A percentile compares a stretch with the other conserved stretches of the same genome.
phyloP scores from a whole-genome alignment of 2,888 invertebrate genomes.

The Dascillus cervinus region DNA sequence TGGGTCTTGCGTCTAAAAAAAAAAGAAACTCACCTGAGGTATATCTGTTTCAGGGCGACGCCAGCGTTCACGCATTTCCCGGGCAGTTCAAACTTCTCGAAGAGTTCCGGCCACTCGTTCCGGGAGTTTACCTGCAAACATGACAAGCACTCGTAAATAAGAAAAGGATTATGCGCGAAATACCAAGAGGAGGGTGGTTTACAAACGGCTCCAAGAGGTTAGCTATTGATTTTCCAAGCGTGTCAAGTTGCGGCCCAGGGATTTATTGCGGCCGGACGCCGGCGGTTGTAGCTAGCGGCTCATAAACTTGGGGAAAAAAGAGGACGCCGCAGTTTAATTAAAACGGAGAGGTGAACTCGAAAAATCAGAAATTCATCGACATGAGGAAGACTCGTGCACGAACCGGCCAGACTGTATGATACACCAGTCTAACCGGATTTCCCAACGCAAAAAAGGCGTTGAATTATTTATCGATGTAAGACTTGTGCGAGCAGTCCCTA shows the following conservation, averaged over 20 bases:
- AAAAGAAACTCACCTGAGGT: constrained; percentile 56
- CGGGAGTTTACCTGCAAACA: constrained; percentile 71
- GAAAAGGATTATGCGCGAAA: constrained; percentile 4
- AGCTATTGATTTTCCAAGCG: constrained; percentile 19
- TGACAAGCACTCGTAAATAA: constrained; percentile 1
- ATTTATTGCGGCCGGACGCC: constrained; percentile 15
- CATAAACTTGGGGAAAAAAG: too few relatives aligned
- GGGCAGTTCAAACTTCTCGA: constrained; percentile 68
- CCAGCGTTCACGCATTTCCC: constrained; percentile 83
- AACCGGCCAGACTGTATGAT: too few relatives aligned
- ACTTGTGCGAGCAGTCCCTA: too few relatives aligned
- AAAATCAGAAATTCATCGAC: too few relatives aligned
- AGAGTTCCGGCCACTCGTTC: constrained; percentile 80
- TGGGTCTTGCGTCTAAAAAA: constrained; percentile 4
- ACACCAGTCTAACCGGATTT: too few relatives aligned
- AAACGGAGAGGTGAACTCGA: too few relatives aligned
- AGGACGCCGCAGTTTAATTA: too few relatives aligned
- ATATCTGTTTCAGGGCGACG: constrained; percentile 76
- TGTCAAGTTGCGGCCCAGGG: constrained; percentile 17
- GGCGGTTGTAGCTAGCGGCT: neutral
- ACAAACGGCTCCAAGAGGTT: constrained; percentile 8
- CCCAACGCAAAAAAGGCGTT: too few relatives aligned
- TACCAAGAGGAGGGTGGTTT: constrained; percentile 6
- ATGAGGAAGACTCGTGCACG: too few relatives aligned
- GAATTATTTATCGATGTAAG: too few relatives aligned